Conservation (phyloP, 1,140 invertebrate species). For the Trichonephila clavata region DNA sequence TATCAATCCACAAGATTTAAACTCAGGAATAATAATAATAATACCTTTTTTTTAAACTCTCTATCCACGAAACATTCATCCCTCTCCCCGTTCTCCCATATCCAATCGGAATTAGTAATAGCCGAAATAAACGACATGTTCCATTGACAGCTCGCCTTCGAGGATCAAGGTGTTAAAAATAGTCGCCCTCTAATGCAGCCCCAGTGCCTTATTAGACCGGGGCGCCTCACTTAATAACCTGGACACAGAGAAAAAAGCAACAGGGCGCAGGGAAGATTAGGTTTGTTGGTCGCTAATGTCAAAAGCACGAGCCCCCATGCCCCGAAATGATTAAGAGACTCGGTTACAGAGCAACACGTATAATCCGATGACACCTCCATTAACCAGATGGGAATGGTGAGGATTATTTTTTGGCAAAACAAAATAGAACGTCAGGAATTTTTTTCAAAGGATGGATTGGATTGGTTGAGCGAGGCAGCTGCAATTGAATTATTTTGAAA, state of each 20-base stretch:
- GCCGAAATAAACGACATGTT: background rate
- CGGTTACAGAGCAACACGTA: background rate
- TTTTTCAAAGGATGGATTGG: too few species aligned
- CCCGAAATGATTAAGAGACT: conserved; percentile 21
- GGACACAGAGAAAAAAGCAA: background rate
- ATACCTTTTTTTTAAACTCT: too few species aligned
- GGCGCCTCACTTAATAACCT: background rate
- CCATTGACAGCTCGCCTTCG: background rate
- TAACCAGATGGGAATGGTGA: background rate
- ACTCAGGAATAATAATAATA: too few species aligned
- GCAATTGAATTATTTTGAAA: too few species aligned
- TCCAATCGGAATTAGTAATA: background rate
- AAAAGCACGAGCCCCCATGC: background rate
- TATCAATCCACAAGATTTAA: too few species aligned
- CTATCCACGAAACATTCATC: too few species aligned
- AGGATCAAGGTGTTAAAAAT: conserved; percentile 50
- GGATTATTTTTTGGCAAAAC: background rate
- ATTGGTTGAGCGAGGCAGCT: too few species aligned
- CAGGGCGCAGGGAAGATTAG: background rate
- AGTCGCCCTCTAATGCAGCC: background rate
- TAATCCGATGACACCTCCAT: conserved; percentile 40
- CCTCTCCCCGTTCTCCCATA: too few species aligned
- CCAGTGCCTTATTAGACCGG: conserved; percentile 17
- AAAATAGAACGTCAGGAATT: too few species aligned
- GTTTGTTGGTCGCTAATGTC: conserved; percentile 42